Conservation (phyloP, 1,140 invertebrate genomes). For the Cecropterus lyciades region DNA sequence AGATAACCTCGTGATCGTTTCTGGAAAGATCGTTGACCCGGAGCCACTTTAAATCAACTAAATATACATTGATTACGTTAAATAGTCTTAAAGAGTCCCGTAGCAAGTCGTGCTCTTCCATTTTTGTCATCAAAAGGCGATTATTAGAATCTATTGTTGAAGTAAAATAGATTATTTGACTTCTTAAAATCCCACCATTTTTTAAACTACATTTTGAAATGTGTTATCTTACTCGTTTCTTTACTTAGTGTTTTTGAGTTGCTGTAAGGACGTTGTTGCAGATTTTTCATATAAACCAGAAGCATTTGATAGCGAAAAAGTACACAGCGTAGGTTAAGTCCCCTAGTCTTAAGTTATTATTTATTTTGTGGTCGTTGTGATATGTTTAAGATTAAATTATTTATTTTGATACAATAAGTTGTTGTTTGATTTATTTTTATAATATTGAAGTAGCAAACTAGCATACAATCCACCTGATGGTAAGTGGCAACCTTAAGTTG, state of each 20-base stretch:
- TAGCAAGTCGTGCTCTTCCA: background rate
- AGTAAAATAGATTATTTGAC: no score
- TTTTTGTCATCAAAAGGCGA: background rate
- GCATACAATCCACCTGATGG: no score
- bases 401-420: constrained; percentile 52
- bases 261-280: constrained; percentile 33
- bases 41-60: constrained; percentile 53
- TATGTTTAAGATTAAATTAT: constrained; percentile 75
- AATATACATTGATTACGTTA: background rate
- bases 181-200: no score
- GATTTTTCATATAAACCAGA: constrained; percentile 64
- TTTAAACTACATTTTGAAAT: background rate
- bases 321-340: constrained; percentile 76
- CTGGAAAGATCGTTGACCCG: constrained; percentile 85
- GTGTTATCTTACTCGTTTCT: background rate
- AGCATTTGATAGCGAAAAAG: constrained; percentile 84
- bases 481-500: no score
- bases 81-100: background rate
- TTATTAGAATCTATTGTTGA: no score
- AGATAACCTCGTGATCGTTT: constrained; percentile 86
- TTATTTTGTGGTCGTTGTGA: constrained; percentile 64
- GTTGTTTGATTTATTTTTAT: constrained; percentile 16
- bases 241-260: no score
- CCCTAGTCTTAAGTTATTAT: constrained; percentile 70
- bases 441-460: no score